Evolutionary conservation across 2,113 vertebrate species (phyloP).

Genomic region (Oreochromis niloticus): DNA sequence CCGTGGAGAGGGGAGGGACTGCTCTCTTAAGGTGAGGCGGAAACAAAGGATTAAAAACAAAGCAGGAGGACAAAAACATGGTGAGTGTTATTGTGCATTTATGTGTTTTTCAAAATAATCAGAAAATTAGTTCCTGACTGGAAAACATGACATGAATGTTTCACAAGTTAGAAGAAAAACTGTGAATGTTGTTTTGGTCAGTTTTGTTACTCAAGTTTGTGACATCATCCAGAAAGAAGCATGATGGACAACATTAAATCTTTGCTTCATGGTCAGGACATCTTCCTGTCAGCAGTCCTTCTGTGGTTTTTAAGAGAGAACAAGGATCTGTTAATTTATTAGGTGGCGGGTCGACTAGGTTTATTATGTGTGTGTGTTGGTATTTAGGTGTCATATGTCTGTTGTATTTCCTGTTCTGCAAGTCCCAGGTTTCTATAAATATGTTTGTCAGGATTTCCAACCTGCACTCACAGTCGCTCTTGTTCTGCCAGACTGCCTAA

Average conservation of each 20-base stretch:
- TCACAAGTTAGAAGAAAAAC: accelerated
- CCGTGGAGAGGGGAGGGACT: accelerated
- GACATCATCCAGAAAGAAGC: neutral
- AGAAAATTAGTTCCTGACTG: neutral
- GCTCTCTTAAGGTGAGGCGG: neutral
- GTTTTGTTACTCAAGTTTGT: accelerated
- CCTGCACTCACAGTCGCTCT: accelerated
- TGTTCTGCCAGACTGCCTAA: neutral
- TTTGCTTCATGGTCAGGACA: accelerated
- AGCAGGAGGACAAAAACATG: neutral
- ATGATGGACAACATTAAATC: accelerated
- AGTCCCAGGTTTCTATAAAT: neutral
- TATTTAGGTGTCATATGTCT: accelerated
- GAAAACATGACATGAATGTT: neutral
- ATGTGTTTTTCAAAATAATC: neutral
- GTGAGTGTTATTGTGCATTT: neutral
- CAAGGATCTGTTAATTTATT: accelerated
- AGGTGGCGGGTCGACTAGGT: accelerated
- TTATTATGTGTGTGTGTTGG: neutral
- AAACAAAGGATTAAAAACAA: neutral
- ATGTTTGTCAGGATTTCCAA: neutral
- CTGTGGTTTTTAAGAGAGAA: neutral
- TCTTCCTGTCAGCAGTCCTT: neutral
- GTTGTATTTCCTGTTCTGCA: neutral
- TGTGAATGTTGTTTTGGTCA: neutral